Conservation (phyloP, 2,797 vertebrate species). For the Echiichthys vipera region DNA sequence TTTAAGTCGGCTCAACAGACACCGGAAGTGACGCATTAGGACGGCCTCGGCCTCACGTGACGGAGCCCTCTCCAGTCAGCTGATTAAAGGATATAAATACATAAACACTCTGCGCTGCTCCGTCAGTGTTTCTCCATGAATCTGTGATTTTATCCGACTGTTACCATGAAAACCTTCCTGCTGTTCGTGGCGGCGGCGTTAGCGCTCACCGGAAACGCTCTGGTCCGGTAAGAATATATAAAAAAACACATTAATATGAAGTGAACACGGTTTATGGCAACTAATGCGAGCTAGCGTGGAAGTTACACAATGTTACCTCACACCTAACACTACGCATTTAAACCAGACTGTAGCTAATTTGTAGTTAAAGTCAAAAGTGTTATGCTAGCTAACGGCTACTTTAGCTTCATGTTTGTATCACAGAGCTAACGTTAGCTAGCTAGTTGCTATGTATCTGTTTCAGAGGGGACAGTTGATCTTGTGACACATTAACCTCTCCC, state of each 20-base stretch:
- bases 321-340: rapidly evolving
- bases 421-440: neutral
- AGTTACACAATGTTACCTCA: neutral
- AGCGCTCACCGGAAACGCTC: constrained; percentile 65
- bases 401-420: neutral
- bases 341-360: too few relatives aligned
- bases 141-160: rapidly evolving
- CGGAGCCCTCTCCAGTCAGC: constrained; percentile 46
- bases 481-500: too few relatives aligned
- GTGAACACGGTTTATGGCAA: neutral
- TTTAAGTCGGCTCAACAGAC: too few relatives aligned
- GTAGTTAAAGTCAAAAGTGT: too few relatives aligned
- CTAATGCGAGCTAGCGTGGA: neutral
- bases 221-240: constrained; percentile 79
- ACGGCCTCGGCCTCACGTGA: constrained; percentile 42
- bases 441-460: too few relatives aligned
- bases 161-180: constrained; percentile 54
- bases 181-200: constrained; percentile 68
- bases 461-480: too few relatives aligned
- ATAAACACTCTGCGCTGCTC: constrained; percentile 8
- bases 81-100: too few relatives aligned
- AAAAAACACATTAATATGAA: neutral
- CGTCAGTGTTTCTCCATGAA: constrained; percentile 23
- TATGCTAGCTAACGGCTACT: neutral
- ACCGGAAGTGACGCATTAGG: constrained; percentile 8